Evolutionary conservation across 2,888 invertebrate species (phyloP).

Genomic region (Tipula unca): DNA sequence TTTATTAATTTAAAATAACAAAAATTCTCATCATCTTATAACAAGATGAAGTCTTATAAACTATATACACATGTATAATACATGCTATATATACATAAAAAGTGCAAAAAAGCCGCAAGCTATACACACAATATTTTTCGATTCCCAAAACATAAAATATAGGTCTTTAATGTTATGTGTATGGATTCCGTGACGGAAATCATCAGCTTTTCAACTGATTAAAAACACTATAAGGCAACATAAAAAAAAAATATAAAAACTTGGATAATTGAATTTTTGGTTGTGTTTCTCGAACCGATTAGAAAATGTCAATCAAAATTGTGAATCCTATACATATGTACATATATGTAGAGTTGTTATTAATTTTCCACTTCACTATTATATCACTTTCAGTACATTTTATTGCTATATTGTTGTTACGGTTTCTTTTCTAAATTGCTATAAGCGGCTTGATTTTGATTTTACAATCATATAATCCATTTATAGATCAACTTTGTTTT

Average conservation of each 20-base stretch:
- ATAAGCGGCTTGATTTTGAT: too few relatives aligned
- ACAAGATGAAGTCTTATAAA: constrained; percentile 14
- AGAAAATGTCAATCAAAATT: neutral
- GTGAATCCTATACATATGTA: neutral
- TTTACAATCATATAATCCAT: too few relatives aligned
- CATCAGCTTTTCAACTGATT: neutral
- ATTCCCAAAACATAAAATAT: neutral
- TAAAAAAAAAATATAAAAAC: neutral
- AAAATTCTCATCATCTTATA: neutral
- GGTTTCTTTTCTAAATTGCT: too few relatives aligned
- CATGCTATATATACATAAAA: too few relatives aligned
- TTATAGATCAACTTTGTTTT: too few relatives aligned
- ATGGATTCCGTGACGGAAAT: constrained; percentile 14
- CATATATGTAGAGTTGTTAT: neutral
- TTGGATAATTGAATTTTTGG: neutral
- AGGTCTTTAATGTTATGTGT: neutral
- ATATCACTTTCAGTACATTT: neutral
- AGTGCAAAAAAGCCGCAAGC: neutral
- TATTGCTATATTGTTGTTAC: too few relatives aligned
- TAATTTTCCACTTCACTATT: neutral
- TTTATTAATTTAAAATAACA: neutral
- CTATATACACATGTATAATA: too few relatives aligned
- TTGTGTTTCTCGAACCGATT: neutral
- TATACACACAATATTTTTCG: neutral
- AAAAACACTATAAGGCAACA: neutral